Evolutionary conservation across 2,113 vertebrate genomes (phyloP).

Genomic region (Phylloscopus trochiloides): DNA sequence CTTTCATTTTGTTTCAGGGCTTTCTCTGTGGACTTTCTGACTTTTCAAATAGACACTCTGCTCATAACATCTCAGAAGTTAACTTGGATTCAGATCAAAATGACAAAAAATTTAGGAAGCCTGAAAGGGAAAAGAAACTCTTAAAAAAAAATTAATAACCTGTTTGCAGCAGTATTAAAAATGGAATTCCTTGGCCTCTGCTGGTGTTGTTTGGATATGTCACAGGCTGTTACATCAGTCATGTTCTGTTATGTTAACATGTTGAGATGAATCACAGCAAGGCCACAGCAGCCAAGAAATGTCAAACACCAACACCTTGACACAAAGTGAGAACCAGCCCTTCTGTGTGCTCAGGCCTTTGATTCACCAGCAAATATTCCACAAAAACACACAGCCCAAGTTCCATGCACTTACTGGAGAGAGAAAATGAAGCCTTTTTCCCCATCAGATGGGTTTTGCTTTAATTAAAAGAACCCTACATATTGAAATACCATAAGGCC

Average conservation of each 20-base stretch:
- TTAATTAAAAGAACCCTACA: background rate
- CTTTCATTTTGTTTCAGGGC: background rate
- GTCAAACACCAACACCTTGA: slow-evolving; percentile 9
- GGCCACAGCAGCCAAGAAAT: slow-evolving; percentile 19
- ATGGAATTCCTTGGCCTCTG: slow-evolving; percentile 26
- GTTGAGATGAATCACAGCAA: slow-evolving; percentile 24
- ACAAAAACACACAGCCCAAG: background rate
- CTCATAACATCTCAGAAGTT: background rate
- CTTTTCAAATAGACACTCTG: background rate
- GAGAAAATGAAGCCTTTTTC: background rate
- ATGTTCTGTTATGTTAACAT: slow-evolving; percentile 33
- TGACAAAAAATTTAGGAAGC: background rate
- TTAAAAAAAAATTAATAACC: background rate
- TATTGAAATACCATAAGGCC: background rate
- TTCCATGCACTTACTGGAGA: background rate
- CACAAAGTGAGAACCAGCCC: background rate
- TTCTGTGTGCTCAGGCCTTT: background rate
- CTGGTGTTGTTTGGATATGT: slow-evolving; percentile 26
- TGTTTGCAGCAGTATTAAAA: slow-evolving; percentile 23
- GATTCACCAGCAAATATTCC: background rate
- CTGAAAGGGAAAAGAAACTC: background rate
- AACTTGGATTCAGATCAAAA: background rate
- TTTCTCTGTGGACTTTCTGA: background rate
- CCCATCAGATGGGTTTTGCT: background rate
- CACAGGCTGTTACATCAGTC: slow-evolving; percentile 49